Conservation (phyloP, 2,797 vertebrate genomes). For the Holocentrus rufus region DNA sequence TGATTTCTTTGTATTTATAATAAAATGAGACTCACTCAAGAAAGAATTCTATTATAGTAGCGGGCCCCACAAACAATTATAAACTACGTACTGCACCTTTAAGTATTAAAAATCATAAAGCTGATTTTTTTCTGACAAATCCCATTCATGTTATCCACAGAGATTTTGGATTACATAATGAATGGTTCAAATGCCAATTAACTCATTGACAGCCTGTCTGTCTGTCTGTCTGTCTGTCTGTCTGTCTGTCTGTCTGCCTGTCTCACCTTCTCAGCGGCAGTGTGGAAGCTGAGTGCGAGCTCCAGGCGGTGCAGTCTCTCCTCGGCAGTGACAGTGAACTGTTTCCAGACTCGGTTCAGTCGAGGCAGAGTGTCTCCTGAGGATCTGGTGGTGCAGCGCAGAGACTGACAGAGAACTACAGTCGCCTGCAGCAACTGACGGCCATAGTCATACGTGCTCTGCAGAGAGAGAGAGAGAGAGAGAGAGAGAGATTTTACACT, state of each 20-base stretch:
- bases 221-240: background rate
- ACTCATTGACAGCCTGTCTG: background rate
- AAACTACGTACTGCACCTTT: no score
- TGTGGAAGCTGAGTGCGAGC: slow-evolving; percentile 91
- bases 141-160: no score
- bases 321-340: slow-evolving; percentile 93
- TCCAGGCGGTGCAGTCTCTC: slow-evolving; percentile 93
- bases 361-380: slow-evolving; percentile 96
- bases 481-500: no score
- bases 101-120: no score
- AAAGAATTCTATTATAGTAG: no score
- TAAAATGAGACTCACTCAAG: no score
- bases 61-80: no score
- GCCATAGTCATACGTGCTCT: slow-evolving; percentile 99
- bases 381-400: slow-evolving; percentile 94
- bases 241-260: background rate
- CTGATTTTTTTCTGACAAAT: no score
- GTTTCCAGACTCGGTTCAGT: slow-evolving; percentile 97
- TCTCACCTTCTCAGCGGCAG: slow-evolving; percentile 89
- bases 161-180: background rate
- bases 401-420: slow-evolving; percentile 95
- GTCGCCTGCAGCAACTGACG: slow-evolving; percentile 97
- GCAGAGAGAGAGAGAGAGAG: no score
- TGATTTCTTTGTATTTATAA: no score
- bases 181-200: no score